A percentile compares a stretch with the other conserved stretches of the same genome.
Conservation (phyloP, 2,888 invertebrate genomes). For the Drosophila ustulata region DNA sequence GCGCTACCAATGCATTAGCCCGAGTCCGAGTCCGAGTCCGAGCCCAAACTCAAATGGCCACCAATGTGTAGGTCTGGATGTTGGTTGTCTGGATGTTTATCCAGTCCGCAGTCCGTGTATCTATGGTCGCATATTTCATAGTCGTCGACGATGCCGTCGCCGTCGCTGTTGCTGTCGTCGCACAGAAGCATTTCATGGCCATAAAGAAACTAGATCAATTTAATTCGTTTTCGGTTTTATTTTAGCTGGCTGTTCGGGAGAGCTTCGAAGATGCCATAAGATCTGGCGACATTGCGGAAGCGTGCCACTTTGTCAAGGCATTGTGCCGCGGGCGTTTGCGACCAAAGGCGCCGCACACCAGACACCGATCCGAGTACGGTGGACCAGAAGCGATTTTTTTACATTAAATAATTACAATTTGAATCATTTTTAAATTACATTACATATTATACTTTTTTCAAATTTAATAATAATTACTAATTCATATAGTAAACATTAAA, state of each 20-base stretch:
- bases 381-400: neutral
- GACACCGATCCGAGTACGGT: slow-evolving; percentile 16
- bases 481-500: no score
- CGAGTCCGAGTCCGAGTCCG: slow-evolving; percentile 35
- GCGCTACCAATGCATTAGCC: slow-evolving; percentile 79
- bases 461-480: no score
- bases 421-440: no score
- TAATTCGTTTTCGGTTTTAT: slow-evolving; percentile 71
- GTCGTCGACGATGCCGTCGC: slow-evolving; percentile 50
- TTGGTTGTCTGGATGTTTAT: slow-evolving; percentile 21
- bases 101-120: slow-evolving; percentile 57
- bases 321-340: slow-evolving; percentile 75
- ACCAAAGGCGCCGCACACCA: slow-evolving; percentile 71
- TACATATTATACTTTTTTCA: no score
- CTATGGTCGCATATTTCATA: slow-evolving; percentile 76
- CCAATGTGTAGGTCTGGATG: slow-evolving; percentile 20
- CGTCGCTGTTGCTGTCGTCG: slow-evolving; percentile 44
- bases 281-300: slow-evolving; percentile 78
- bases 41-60: slow-evolving; percentile 21
- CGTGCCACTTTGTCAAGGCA: slow-evolving; percentile 77
- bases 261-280: slow-evolving; percentile 30
- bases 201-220: slow-evolving; percentile 81
- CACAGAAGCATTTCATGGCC: slow-evolving; percentile 77
- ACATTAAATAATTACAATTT: no score
- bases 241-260: slow-evolving; percentile 24